phyloP scores from a whole-genome alignment of 1,140 invertebrate genomes.

The Caenorhabditis brenneri region DNA sequence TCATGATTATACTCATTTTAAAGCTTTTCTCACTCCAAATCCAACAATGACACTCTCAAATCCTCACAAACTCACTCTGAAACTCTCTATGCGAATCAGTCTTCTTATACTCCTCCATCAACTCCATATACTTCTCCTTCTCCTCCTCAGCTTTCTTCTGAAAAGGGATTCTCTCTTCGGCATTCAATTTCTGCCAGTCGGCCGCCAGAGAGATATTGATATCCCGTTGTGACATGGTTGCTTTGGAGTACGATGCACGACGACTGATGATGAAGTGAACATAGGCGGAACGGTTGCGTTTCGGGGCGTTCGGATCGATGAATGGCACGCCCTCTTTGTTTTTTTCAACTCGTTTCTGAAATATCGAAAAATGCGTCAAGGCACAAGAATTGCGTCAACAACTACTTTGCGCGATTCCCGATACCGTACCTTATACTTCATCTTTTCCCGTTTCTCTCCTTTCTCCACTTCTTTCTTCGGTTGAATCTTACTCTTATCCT shows the following conservation, averaged over 20 bases:
- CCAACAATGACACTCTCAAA: no score
- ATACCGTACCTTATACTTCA: background rate
- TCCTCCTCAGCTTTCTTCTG: background rate
- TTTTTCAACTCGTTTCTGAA: background rate
- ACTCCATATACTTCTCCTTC: conserved; percentile 12
- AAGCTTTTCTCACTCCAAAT: no score
- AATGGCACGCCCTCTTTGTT: background rate
- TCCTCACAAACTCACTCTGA: background rate
- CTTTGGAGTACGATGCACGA: background rate
- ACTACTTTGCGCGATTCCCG: no score
- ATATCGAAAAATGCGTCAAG: no score
- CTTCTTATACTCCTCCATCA: conserved; percentile 33
- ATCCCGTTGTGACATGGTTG: background rate
- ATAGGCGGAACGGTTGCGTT: conserved; percentile 2
- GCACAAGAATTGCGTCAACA: no score
- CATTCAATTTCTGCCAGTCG: conserved; percentile 4
- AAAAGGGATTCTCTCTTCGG: background rate
- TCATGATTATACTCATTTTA: no score
- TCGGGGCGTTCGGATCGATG: conserved; percentile 8
- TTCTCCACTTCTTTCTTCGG: background rate
- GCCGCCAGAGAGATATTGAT: background rate
- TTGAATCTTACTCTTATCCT: background rate
- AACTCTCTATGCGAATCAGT: conserved; percentile 20
- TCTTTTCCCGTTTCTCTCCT: background rate
- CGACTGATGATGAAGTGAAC: conserved; percentile 2